Evolutionary conservation across 2,888 invertebrate genomes (phyloP).

Genomic region (Lasioglossum figueresi): DNA sequence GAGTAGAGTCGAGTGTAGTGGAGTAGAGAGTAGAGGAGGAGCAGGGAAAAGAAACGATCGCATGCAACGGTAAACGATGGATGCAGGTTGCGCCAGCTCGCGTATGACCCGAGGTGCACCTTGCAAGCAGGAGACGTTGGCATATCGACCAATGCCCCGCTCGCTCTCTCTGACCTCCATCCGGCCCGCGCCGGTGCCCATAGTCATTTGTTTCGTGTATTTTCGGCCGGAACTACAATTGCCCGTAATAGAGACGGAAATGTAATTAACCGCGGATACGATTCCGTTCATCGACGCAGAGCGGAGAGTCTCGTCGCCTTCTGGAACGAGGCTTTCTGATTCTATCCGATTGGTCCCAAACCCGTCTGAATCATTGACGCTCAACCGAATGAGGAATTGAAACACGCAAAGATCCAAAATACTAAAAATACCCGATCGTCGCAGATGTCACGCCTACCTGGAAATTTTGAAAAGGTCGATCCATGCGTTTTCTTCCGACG

Average conservation of each 20-base stretch:
- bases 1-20: neutral
- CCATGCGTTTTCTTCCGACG: neutral
- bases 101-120: constrained; percentile 16
- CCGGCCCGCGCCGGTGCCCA: neutral
- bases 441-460: neutral
- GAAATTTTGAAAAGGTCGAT: neutral
- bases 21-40: neutral
- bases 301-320: neutral
- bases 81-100: constrained; percentile 16
- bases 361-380: neutral
- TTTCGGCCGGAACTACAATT: neutral
- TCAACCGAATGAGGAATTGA: neutral
- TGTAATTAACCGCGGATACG: neutral
- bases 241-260: neutral
- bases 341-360: too few species aligned
- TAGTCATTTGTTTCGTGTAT: neutral
- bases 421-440: neutral
- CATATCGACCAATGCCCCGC: constrained; percentile 18
- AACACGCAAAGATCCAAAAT: neutral
- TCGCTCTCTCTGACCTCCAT: constrained; percentile 16
- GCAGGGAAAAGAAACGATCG: constrained; percentile 3
- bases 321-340: neutral
- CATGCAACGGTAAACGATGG: constrained; percentile 13
- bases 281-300: neutral
- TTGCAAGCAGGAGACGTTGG: constrained; percentile 14